Conservation (phyloP, 2,797 vertebrate genomes). For the Mus minutoides region DNA sequence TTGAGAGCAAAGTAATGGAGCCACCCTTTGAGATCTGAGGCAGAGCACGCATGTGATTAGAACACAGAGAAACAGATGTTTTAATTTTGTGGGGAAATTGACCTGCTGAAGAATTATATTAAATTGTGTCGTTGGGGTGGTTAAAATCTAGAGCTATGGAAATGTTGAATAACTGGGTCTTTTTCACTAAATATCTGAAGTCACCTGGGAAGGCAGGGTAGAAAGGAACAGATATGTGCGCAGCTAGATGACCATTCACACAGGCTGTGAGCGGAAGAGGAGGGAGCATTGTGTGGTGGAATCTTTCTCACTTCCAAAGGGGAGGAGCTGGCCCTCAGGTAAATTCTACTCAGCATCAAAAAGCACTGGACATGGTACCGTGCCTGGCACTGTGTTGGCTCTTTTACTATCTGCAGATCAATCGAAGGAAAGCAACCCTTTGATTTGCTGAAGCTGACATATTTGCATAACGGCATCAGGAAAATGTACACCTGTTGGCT, state of each 20-base stretch:
- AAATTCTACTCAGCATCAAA: neutral
- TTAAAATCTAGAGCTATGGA: conserved; percentile 2
- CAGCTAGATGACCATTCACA: neutral
- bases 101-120: neutral
- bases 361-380: neutral
- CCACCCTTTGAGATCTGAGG: neutral
- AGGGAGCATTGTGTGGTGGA: fast-evolving
- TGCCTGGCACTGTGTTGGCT: no score
- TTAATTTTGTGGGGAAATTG: conserved; percentile 2
- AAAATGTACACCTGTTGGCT: neutral
- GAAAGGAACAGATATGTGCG: neutral
- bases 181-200: neutral
- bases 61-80: neutral
- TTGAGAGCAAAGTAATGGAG: neutral
- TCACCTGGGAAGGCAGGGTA: neutral
- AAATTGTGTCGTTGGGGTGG: neutral
- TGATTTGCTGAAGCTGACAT: neutral
- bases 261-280: neutral
- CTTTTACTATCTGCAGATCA: neutral
- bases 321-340: neutral
- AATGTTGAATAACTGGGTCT: neutral
- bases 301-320: conserved; percentile 21
- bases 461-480: neutral
- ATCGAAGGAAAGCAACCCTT: neutral
- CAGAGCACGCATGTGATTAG: neutral